Base-by-base conservation (phyloP, 2,797 vertebrate species). In the Diceros bicornis region DNA sequence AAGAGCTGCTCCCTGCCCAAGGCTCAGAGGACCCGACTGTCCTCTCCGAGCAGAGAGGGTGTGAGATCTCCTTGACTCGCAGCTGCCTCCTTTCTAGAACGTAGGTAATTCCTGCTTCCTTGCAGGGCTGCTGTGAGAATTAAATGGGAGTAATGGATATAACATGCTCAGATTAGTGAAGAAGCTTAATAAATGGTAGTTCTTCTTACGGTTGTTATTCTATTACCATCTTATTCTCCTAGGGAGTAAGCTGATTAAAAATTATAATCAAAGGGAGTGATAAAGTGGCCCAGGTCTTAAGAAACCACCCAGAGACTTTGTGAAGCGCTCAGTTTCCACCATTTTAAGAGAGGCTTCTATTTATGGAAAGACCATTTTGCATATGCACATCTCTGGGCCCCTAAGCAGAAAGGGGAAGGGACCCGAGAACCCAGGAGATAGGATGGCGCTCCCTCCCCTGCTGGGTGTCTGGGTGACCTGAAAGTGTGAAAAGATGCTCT, bases 221-320 rank as follows among this genome's bases (percentile, higher is more conserved):
- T 47, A 87, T 55, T 87, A 66, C 66, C n/a, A 87, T 94, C 74
- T 92, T 57, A 91, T 90, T 93, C 94, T 89, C 69, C 44, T 57
- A 55, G 23, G 23, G 29, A 88, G 61, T 71, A 41, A 85, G n/a
- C 27, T 47, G 88, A 90, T 95, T 81, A 92, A 96, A 79, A 96
- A 83, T 88, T 91, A 92, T 88, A 71, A 91, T 89, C 68, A 69
- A 59, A 92, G 32, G 32, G 79, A 87, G 27, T 88, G 87, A 90
- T 81, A 61, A 95, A 88, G 92, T 66, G 66, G 90, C 59, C 29
- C 18, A 27, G 29, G n/a, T 27, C 32, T 69, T 55, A 77, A 88
- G 66, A 95, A 89, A 47, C 27, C 25, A 32, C 32, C 29, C 13
- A 16, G 72, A 74, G 34, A 20, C n/a, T 64, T 6, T 4, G 6